Evolutionary conservation across 2,888 invertebrate species (phyloP).

Genomic region (Chymomyza fuscimana): DNA sequence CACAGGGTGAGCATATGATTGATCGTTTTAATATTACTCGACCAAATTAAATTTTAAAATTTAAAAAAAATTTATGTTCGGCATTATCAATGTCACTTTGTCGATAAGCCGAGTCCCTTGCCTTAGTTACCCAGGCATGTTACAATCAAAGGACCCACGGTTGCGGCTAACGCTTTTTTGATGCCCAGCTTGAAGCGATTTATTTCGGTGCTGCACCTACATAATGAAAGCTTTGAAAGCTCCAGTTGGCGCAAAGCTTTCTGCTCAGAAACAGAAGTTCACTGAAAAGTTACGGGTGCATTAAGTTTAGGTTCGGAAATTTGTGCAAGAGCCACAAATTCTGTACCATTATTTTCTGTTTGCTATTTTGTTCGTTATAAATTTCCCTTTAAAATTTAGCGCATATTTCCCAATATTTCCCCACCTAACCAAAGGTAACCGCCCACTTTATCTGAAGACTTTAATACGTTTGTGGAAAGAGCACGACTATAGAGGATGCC

Average conservation of each 20-base stretch:
- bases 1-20: neutral
- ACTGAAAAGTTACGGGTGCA: neutral
- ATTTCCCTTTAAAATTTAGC: neutral
- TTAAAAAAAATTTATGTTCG: too few relatives aligned
- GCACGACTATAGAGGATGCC: slow-evolving; percentile 27
- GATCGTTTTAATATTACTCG: neutral
- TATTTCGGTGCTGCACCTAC: neutral
- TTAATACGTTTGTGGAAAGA: slow-evolving; percentile 36
- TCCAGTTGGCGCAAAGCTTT: neutral
- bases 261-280: too few relatives aligned
- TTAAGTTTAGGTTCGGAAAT: neutral
- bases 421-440: slow-evolving; percentile 72
- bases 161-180: neutral
- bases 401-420: slow-evolving; percentile 65
- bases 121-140: neutral
- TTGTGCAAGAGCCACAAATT: neutral
- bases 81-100: too few relatives aligned
- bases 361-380: neutral
- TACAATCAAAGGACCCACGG: neutral
- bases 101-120: too few relatives aligned
- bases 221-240: neutral
- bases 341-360: neutral
- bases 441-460: slow-evolving; percentile 62
- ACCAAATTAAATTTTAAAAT: too few relatives aligned
- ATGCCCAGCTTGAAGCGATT: neutral